Percentiles rank a stretch among this genome's conserved stretches.
Evolutionary conservation across 2,888 invertebrate species (phyloP).

Genomic region (Thelaira solivaga): DNA sequence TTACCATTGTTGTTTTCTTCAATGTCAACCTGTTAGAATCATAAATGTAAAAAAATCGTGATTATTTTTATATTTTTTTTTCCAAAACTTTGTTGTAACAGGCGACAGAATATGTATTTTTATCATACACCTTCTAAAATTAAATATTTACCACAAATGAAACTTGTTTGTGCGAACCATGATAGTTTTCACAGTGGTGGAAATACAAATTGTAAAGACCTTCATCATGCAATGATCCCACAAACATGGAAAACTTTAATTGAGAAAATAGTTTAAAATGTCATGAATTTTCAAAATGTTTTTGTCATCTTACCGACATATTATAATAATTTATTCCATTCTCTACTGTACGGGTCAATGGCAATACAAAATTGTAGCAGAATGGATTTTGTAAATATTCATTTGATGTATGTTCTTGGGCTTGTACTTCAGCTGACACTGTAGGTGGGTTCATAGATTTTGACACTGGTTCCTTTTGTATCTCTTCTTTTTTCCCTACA

Average conservation of each 20-base stretch:
- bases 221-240: constrained; percentile 87
- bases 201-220: constrained; percentile 97
- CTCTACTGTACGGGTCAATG: constrained; percentile 79
- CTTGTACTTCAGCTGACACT: not conserved
- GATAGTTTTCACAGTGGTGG: constrained; percentile 91
- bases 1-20: constrained; percentile 91
- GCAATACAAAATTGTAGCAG: constrained; percentile 79
- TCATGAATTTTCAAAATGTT: not conserved
- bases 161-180: constrained; percentile 74
- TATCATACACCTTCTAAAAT: not conserved
- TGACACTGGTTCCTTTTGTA: not conserved
- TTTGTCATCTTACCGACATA: constrained; percentile 68
- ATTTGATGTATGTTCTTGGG: constrained; percentile 41
- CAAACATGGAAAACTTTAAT: constrained; percentile 86
- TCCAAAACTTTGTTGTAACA: not conserved
- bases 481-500: constrained; percentile 1
- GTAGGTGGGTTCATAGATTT: constrained; percentile 20
- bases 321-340: constrained; percentile 77
- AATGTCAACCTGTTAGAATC: constrained; percentile 84
- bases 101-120: not conserved
- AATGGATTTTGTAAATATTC: constrained; percentile 66
- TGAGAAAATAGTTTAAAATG: not conserved
- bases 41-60: not conserved
- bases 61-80: not conserved
- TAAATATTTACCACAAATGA: constrained; percentile 78